Conservation (phyloP, 1,140 invertebrate species). For the Chrysoperla carnea region DNA sequence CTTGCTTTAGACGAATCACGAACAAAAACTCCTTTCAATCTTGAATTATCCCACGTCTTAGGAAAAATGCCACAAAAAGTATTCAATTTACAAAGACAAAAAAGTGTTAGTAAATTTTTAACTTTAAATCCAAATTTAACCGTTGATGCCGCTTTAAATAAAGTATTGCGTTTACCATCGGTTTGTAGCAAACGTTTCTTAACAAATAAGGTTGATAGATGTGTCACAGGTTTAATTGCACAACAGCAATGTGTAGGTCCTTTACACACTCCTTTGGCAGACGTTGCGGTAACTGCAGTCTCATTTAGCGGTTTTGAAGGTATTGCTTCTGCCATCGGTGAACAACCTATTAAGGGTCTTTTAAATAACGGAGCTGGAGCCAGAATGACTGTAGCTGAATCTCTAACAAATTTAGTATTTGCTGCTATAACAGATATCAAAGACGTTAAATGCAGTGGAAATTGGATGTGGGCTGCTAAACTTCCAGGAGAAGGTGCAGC, state of each 20-base stretch:
- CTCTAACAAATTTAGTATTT: constrained; percentile 90
- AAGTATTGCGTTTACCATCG: constrained; percentile 73
- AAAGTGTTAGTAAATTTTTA: constrained; percentile 19
- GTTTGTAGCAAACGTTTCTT: constrained; percentile 92
- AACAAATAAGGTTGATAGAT: constrained; percentile 90
- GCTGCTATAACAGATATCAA: constrained; percentile 66
- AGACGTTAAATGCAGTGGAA: constrained; percentile 93
- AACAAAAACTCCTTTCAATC: constrained; percentile 43
- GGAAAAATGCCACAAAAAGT: constrained; percentile 76
- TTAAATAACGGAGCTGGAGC: constrained; percentile 67
- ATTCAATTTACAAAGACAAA: constrained; percentile 28
- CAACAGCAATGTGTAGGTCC: constrained; percentile 97
- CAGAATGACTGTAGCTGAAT: constrained; percentile 84
- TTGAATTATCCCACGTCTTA: constrained; percentile 78
- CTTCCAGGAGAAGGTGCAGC: constrained; percentile 76
- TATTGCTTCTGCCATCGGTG: constrained; percentile 85
- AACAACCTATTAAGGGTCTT: constrained; percentile 89
- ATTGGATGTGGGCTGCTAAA: constrained; percentile 99
- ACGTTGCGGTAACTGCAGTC: constrained; percentile 84
- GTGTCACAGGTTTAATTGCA: constrained; percentile 87
- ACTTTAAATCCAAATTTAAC: constrained; percentile 32
- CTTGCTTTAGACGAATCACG: constrained; percentile 29
- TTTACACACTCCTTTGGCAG: constrained; percentile 84
- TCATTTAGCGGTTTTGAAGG: constrained; percentile 57
- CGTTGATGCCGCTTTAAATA: constrained; percentile 48